Evolutionary conservation across 2,113 vertebrate species (phyloP).

Genomic region (Sorex araneus): DNA sequence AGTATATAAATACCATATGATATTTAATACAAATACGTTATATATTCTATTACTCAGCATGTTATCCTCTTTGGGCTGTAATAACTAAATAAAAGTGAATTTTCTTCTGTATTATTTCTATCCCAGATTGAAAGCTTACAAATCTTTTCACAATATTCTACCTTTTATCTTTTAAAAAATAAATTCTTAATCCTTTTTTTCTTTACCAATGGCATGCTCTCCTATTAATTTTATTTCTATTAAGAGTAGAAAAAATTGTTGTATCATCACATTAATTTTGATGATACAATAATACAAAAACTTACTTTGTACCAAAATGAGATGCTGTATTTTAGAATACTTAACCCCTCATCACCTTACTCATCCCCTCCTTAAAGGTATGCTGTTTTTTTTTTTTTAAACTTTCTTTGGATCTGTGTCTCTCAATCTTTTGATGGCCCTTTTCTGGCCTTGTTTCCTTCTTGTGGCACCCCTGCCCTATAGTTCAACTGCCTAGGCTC

Average conservation of each 20-base stretch:
- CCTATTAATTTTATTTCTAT: background rate
- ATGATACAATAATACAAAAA: too few species aligned
- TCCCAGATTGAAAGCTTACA: background rate
- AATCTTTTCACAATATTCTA: background rate
- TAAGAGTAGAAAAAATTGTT: background rate
- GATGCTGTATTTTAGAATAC: background rate
- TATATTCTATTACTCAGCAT: too few species aligned
- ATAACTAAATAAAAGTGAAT: too few species aligned
- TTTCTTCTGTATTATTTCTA: too few species aligned
- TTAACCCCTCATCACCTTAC: background rate
- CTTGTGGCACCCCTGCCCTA: background rate
- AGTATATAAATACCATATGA: too few species aligned
- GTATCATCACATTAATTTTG: background rate
- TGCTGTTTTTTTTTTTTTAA: background rate
- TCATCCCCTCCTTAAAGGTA: slow-evolving; percentile 32
- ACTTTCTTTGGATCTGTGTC: too few species aligned
- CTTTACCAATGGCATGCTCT: background rate
- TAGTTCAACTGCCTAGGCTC: too few species aligned
- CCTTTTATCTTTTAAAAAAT: background rate
- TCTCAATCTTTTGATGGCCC: too few species aligned
- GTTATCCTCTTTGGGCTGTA: too few species aligned
- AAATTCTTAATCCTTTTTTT: background rate
- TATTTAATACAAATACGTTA: too few species aligned
- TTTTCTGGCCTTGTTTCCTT: too few species aligned
- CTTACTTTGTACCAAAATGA: background rate